Conservation (phyloP, 1,140 invertebrate genomes). For the Cyclina sinensis region DNA sequence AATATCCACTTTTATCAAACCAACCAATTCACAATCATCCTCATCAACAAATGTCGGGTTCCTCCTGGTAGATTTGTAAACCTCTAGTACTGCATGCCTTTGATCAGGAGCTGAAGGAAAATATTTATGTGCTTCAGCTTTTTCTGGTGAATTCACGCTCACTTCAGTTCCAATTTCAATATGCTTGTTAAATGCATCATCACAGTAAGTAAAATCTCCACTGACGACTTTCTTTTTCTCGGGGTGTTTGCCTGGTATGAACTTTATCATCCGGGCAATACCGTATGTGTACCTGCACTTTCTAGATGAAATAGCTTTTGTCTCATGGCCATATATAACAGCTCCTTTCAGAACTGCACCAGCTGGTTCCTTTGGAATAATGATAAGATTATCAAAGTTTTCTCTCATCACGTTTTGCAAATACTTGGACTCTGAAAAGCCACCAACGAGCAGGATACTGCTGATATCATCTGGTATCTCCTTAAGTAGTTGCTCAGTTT, state of each 20-base stretch:
- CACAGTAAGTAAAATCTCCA: conserved; percentile 56
- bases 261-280: conserved; percentile 45
- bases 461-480: conserved; percentile 15
- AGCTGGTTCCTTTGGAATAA: conserved; percentile 60
- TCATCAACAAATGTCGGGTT: conserved; percentile 65
- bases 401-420: conserved; percentile 58
- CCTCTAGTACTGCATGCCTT: conserved; percentile 60
- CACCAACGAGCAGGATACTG: conserved; percentile 67
- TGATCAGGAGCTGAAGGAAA: conserved; percentile 54
- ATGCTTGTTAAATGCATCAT: conserved; percentile 71
- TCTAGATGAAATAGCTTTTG: conserved; percentile 58
- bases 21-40: conserved; percentile 36
- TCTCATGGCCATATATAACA: conserved; percentile 68
- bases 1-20: conserved; percentile 54
- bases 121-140: conserved; percentile 64
- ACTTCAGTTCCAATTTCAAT: conserved; percentile 66
- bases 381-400: conserved; percentile 56
- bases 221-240: conserved; percentile 46
- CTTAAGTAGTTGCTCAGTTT: conserved; percentile 8
- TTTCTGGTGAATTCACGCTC: conserved; percentile 39
- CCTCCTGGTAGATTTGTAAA: conserved; percentile 50
- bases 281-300: conserved; percentile 71
- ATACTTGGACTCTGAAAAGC: conserved; percentile 70
- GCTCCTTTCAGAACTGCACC: conserved; percentile 70
- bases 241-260: conserved; percentile 49